Conservation (phyloP, 30 jellyfish, hydroid and myxozoan species). For the Aurelia sp. region DNA sequence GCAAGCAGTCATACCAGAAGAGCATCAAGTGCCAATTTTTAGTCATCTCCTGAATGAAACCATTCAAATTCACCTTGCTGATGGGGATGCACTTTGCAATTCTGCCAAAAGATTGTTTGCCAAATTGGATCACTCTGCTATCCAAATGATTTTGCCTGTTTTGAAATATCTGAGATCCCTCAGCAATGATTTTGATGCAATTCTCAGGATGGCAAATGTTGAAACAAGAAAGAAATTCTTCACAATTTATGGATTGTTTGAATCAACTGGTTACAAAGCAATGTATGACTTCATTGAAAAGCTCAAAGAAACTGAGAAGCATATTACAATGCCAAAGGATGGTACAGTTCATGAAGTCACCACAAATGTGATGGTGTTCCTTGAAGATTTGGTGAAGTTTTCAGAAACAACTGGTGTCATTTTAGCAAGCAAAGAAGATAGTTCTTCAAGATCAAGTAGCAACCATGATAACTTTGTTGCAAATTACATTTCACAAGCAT, state of each 20-base stretch:
- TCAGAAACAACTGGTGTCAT: conserved; percentile 86
- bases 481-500: conserved; percentile 60
- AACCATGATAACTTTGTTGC: conserved; percentile 52
- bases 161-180: conserved; percentile 77
- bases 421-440: conserved; percentile 45
- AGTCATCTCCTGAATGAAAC: conserved; percentile 90
- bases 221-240: conserved; percentile 94
- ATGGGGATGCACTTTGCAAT: conserved; percentile 93
- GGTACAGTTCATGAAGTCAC: conserved; percentile 95
- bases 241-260: conserved; percentile 66
- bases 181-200: conserved; percentile 90
- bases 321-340: conserved; percentile 91
- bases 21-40: conserved; percentile 92
- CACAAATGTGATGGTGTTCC: conserved; percentile 87
- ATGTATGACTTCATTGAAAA: conserved; percentile 66
- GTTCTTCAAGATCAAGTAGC: conserved; percentile 12
- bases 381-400: conserved; percentile 85
- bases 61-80: conserved; percentile 58
- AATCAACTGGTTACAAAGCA: conserved; percentile 79
- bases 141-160: conserved; percentile 88
- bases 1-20: conserved; percentile 88
- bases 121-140: conserved; percentile 91
- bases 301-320: conserved; percentile 89
- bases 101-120: conserved; percentile 70
- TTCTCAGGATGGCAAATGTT: conserved; percentile 88